A percentile compares a stretch with the other conserved stretches of the same genome.
These are phyloP conservation scores for Pyrocoelia pectoralis DNA, from an alignment of 2,888 invertebrate genomes.

Conservation along the genomic window DNA sequence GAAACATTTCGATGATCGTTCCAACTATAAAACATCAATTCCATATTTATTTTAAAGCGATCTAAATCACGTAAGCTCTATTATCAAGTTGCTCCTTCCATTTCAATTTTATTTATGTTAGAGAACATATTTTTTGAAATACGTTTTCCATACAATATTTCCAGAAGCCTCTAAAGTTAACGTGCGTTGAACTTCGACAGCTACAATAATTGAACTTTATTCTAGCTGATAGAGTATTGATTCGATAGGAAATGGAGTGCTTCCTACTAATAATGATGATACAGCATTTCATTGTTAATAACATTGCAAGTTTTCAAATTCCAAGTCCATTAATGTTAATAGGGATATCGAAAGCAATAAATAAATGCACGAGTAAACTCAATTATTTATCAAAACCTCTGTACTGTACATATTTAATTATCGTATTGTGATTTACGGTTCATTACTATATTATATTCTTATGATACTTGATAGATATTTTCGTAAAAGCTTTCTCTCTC, in stretches of 20 bases:
- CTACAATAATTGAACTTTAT: conserved; percentile 30
- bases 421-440: too few species aligned
- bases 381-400: background rate
- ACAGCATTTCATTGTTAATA: conserved; percentile 28
- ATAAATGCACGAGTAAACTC: background rate
- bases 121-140: too few species aligned
- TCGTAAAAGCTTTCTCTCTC: too few species aligned
- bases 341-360: background rate
- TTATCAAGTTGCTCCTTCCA: too few species aligned
- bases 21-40: too few species aligned
- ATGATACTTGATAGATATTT: too few species aligned
- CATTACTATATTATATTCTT: too few species aligned
- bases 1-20: too few species aligned
- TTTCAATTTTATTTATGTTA: too few species aligned
- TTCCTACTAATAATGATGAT: conserved; percentile 27
- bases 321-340: background rate
- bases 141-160: conserved; percentile 11
- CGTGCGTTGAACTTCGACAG: conserved; percentile 20
- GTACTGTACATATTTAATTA: background rate
- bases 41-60: too few species aligned
- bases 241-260: conserved; percentile 28
- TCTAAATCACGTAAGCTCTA: too few species aligned
- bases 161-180: conserved; percentile 11
- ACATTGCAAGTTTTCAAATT: conserved; percentile 7
- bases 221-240: conserved; percentile 31